Percentiles rank a stretch among this genome's conserved stretches.
phyloP scores from a whole-genome alignment of 1,140 invertebrate genomes.

The Anadara kagoshimensis region DNA sequence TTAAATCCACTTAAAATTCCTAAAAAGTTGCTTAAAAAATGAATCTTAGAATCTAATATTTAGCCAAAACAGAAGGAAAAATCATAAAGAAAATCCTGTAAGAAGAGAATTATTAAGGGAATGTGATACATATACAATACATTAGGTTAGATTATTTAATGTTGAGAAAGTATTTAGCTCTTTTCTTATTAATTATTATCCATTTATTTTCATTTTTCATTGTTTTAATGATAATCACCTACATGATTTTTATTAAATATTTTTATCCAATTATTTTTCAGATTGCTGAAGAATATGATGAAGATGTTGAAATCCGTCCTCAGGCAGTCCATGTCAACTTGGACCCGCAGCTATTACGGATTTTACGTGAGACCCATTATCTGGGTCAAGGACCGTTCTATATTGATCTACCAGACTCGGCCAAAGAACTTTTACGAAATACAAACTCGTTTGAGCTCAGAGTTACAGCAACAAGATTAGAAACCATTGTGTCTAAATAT shows the following conservation, averaged over 20 bases:
- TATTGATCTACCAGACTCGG: constrained; percentile 60
- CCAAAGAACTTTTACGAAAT: constrained; percentile 66
- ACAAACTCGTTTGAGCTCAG: constrained; percentile 65
- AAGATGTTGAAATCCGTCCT: constrained; percentile 65
- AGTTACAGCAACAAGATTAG: constrained; percentile 67
- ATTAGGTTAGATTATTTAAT: too few relatives aligned
- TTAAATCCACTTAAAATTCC: too few relatives aligned
- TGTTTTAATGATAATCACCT: not conserved
- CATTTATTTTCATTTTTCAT: not conserved
- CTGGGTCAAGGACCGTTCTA: constrained; percentile 67
- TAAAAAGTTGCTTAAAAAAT: too few relatives aligned
- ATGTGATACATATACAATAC: too few relatives aligned
- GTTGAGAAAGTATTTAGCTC: too few relatives aligned
- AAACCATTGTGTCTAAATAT: constrained; percentile 72
- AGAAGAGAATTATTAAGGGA: too few relatives aligned
- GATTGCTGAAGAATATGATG: constrained; percentile 71
- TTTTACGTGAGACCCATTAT: constrained; percentile 71
- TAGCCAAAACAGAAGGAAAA: too few relatives aligned
- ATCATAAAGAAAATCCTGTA: too few relatives aligned
- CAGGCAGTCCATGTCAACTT: constrained; percentile 72
- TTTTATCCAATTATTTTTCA: constrained; percentile 31
- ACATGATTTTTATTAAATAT: too few relatives aligned
- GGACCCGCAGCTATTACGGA: constrained; percentile 65
- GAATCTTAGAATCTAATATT: too few relatives aligned
- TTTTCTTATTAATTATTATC: not conserved